Conservation (phyloP, 2,797 vertebrate species). For the Acestrorhynchus altus region DNA sequence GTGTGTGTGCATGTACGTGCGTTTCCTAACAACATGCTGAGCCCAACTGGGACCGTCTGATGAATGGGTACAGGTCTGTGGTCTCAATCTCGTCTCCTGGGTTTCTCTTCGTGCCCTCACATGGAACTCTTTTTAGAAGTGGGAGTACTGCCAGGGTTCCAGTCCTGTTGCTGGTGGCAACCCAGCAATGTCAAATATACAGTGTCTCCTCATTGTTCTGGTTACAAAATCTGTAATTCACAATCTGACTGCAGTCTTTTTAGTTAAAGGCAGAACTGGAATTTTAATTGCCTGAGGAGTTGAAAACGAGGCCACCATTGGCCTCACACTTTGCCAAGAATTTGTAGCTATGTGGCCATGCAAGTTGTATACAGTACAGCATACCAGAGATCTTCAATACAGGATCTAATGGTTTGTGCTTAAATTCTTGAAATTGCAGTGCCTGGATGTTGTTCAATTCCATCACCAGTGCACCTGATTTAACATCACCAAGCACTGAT, state of each 20-base stretch:
- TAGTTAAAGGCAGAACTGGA: slow-evolving; percentile 13
- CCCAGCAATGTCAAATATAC: slow-evolving; percentile 61
- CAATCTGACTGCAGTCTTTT: slow-evolving; percentile 22
- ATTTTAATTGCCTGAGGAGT: slow-evolving; percentile 14
- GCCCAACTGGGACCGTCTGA: slow-evolving; percentile 43
- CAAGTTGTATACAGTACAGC: background rate
- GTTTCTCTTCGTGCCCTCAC: slow-evolving; percentile 72
- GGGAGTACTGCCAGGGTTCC: slow-evolving; percentile 66
- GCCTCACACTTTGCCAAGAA: background rate
- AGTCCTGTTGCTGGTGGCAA: slow-evolving; percentile 69
- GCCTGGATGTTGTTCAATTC: no score
- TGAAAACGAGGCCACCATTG: background rate
- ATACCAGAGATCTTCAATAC: background rate
- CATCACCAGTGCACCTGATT: no score
- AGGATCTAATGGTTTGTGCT: background rate
- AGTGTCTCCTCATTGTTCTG: slow-evolving; percentile 54
- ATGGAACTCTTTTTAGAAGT: slow-evolving; percentile 71
- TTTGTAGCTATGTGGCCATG: background rate
- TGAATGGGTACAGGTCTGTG: slow-evolving; percentile 64
- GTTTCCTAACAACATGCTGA: slow-evolving; percentile 20
- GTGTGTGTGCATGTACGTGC: slow-evolving; percentile 9
- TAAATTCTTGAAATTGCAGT: no score
- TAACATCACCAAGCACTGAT: no score
- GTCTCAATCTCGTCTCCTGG: slow-evolving; percentile 57
- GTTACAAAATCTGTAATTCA: slow-evolving; percentile 44